A percentile compares a stretch with the other conserved stretches of the same genome.
Conservation (phyloP, 2,888 invertebrate genomes). For the Amiota mariae region DNA sequence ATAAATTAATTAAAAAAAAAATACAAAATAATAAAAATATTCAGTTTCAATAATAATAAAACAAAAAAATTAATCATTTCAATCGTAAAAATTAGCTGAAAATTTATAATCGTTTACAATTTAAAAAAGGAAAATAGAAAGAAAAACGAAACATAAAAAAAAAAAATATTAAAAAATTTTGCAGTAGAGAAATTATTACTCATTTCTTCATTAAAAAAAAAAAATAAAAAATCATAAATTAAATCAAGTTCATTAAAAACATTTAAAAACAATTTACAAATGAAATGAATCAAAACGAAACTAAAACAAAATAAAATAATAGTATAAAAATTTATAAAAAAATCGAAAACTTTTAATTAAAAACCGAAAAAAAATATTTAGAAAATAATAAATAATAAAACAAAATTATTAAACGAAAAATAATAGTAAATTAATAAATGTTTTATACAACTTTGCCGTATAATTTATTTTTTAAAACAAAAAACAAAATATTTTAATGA, state of each 20-base stretch:
- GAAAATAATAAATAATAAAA: not conserved
- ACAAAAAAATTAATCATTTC: not conserved
- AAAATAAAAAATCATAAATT: not conserved
- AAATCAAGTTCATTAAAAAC: slow-evolving; percentile 34
- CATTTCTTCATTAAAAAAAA: slow-evolving; percentile 28
- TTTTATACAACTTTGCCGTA: not conserved
- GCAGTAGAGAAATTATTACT: slow-evolving; percentile 20
- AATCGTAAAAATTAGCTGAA: not conserved
- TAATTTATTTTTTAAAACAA: not conserved
- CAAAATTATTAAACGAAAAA: not conserved
- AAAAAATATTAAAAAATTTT: slow-evolving; percentile 18
- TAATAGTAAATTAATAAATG: not conserved
- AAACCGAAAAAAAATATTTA: not conserved
- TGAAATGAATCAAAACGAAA: not conserved
- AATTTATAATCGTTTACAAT: not conserved
- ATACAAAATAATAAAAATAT: slow-evolving; percentile 46
- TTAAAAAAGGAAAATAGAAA: not conserved
- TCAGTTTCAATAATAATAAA: slow-evolving; percentile 11
- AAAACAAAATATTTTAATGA: slow-evolving; percentile 30
- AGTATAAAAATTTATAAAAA: not conserved
- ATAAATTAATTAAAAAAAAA: slow-evolving; percentile 42
- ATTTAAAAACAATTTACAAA: not conserved
- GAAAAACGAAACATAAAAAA: not conserved
- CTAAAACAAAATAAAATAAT: not conserved
- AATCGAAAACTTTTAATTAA: not conserved